Conservation (phyloP, 1,140 invertebrate genomes). For the Homalodisca vitripennis region DNA sequence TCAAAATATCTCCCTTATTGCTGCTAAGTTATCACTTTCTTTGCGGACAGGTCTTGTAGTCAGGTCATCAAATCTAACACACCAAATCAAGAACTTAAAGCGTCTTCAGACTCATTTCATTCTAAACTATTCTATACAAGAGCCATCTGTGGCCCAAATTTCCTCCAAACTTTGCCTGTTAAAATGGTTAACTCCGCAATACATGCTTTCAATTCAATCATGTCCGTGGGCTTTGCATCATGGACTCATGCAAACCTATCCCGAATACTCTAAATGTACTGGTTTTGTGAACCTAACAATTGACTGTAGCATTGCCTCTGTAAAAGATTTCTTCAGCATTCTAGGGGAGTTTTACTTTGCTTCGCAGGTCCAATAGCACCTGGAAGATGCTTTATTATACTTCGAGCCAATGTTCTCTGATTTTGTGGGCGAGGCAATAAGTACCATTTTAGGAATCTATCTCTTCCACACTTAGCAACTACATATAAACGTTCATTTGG, state of each 20-base stretch:
- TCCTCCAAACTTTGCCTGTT: constrained; percentile 5
- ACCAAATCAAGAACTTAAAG: too few relatives aligned
- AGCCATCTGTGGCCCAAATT: neutral
- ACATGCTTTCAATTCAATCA: neutral
- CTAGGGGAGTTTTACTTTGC: constrained; percentile 26
- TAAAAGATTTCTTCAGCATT: neutral
- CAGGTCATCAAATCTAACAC: neutral
- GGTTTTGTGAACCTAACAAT: constrained; percentile 14
- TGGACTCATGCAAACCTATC: neutral
- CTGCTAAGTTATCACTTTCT: neutral
- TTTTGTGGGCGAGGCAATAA: too few relatives aligned
- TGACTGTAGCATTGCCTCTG: neutral
- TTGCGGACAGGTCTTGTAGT: neutral
- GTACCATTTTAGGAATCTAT: too few relatives aligned
- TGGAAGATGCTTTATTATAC: too few relatives aligned
- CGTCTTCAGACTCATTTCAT: neutral
- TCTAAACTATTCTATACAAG: neutral
- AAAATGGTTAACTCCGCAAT: neutral
- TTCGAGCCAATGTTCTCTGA: too few relatives aligned
- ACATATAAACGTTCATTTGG: too few relatives aligned
- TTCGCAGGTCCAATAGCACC: too few relatives aligned
- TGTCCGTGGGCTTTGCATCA: neutral
- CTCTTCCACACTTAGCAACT: too few relatives aligned
- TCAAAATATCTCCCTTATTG: neutral
- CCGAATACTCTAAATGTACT: neutral